Evolutionary conservation across 2,888 invertebrate species (phyloP).

Genomic region (Halictus quadricinctus): DNA sequence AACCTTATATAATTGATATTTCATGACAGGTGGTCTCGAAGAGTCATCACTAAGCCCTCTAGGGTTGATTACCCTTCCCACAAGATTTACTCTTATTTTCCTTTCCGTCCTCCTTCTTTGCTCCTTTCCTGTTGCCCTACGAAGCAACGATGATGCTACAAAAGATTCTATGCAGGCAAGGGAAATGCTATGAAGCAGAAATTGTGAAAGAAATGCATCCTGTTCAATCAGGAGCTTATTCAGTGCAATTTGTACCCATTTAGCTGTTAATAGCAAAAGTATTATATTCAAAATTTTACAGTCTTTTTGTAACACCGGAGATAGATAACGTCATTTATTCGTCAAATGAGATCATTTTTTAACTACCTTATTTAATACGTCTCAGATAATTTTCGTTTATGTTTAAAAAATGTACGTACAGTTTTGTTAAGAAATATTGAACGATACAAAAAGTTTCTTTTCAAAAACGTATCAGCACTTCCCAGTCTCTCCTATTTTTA

Average conservation of each 20-base stretch:
- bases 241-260: neutral
- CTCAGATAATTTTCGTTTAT: neutral
- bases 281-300: neutral
- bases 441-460: neutral
- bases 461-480: neutral
- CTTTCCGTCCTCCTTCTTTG: neutral
- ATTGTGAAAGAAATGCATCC: neutral
- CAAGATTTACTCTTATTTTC: neutral
- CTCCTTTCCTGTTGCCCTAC: neutral
- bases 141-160: neutral
- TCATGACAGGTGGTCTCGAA: neutral
- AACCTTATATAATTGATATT: neutral
- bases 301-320: neutral
- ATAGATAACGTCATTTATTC: too few species aligned
- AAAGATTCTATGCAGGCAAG: neutral
- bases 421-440: neutral
- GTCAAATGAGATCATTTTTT: too few species aligned
- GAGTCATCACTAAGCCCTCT: neutral
- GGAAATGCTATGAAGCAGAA: neutral
- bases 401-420: neutral
- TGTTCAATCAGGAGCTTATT: neutral
- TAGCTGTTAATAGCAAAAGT: neutral
- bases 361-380: too few species aligned
- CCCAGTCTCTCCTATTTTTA: neutral
- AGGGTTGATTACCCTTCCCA: neutral